A percentile compares a stretch with the other conserved stretches of the same genome.
Conservation (phyloP, 2,797 vertebrate genomes). For the Amniataba percoides region DNA sequence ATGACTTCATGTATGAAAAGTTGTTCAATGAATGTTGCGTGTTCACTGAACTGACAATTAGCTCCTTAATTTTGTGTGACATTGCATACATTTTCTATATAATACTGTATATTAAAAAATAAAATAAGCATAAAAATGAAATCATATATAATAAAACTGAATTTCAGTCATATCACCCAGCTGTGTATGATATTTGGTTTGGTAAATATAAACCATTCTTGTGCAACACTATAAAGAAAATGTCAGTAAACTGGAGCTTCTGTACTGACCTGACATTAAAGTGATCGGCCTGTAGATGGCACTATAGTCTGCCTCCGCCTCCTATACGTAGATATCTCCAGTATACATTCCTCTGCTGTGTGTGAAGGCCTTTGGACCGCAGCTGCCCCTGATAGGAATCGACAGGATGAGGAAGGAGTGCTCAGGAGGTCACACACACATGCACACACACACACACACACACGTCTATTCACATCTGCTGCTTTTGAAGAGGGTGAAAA, state of each 20-base stretch:
- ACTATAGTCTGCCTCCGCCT: conserved; percentile 25
- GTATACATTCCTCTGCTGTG: conserved; percentile 52
- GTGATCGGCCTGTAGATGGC: conserved; percentile 53
- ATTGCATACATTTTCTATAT: neutral
- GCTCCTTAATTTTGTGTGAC: no score
- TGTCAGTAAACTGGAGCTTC: no score
- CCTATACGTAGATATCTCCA: neutral
- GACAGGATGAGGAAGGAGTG: conserved; percentile 57
- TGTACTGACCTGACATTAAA: neutral
- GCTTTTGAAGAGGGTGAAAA: conserved; percentile 42
- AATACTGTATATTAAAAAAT: neutral
- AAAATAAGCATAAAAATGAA: no score
- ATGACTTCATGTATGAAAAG: neutral
- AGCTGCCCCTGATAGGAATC: conserved; percentile 72
- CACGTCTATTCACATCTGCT: conserved; percentile 41
- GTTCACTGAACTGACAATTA: neutral
- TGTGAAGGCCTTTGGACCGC: conserved; percentile 55
- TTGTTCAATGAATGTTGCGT: neutral
- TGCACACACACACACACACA: conserved; percentile 27
- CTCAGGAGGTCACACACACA: conserved; percentile 41
- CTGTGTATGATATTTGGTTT: neutral
- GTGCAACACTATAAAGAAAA: neutral
- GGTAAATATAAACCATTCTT: neutral
- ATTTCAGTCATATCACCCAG: neutral
- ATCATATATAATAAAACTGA: neutral